phyloP scores from a whole-genome alignment of 2,888 invertebrate species.

The Adineta ricciae region DNA sequence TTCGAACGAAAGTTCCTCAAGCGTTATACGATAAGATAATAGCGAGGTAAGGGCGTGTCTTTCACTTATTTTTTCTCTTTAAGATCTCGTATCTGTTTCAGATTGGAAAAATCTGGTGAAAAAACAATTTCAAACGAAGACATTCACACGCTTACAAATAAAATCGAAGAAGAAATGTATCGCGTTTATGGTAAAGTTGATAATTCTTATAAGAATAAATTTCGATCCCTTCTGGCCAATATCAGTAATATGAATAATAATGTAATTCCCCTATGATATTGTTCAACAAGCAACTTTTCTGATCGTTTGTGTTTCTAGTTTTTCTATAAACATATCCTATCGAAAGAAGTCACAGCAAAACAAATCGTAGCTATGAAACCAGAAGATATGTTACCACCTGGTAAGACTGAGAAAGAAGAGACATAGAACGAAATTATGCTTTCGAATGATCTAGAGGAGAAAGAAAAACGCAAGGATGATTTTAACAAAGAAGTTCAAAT shows the following conservation, averaged over 20 bases:
- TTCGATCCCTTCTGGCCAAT: not conserved
- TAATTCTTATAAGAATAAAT: not conserved
- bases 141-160: not conserved
- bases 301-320: not conserved
- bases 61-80: not conserved
- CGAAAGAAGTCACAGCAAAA: not conserved
- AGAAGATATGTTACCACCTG: constrained; percentile 8
- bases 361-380: not conserved
- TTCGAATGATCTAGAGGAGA: not conserved
- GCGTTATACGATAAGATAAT: not conserved
- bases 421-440: too few species aligned
- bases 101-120: not conserved
- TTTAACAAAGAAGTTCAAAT: not conserved
- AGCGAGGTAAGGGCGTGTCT: not conserved
- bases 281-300: too few species aligned
- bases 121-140: not conserved
- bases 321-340: not conserved
- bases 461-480: not conserved
- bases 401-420: not conserved
- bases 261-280: not conserved
- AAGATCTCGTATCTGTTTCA: not conserved
- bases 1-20: not conserved
- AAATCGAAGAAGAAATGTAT: constrained; percentile 14
- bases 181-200: not conserved
- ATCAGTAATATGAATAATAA: not conserved